Evolutionary conservation across 2,888 invertebrate species (phyloP).

Genomic region (Drosophila planitibia): DNA sequence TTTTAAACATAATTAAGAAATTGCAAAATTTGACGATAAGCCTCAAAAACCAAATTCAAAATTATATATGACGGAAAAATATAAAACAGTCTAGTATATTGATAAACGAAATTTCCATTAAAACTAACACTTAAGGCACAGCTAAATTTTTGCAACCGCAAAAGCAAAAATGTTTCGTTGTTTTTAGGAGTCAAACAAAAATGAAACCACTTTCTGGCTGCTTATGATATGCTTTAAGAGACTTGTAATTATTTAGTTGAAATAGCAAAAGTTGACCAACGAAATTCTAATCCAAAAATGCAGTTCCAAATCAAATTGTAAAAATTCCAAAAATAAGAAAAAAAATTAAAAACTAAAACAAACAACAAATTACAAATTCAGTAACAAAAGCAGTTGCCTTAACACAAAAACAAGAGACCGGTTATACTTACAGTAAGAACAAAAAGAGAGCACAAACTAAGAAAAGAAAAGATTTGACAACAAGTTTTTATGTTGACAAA

Average conservation of each 20-base stretch:
- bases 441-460: conserved; percentile 38
- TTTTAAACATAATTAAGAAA: conserved; percentile 54
- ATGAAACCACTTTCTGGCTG: conserved; percentile 60
- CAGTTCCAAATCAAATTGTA: conserved; percentile 58
- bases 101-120: conserved; percentile 57
- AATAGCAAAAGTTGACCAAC: conserved; percentile 47
- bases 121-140: conserved; percentile 71
- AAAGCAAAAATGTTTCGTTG: conserved; percentile 78
- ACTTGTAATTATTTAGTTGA: conserved; percentile 42
- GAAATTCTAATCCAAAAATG: conserved; percentile 56
- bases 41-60: conserved; percentile 49
- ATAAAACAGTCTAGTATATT: conserved; percentile 58
- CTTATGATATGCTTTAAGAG: conserved; percentile 61
- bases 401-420: conserved; percentile 75
- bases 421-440: conserved; percentile 72
- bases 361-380: conserved; percentile 68
- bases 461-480: conserved; percentile 62
- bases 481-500: conserved; percentile 66
- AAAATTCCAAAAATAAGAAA: conserved; percentile 55
- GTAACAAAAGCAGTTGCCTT: conserved; percentile 84
- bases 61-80: conserved; percentile 34
- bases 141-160: conserved; percentile 56
- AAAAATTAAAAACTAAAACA: conserved; percentile 53
- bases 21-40: conserved; percentile 43
- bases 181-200: conserved; percentile 82